A percentile compares a stretch with the other conserved stretches of the same genome.
Conservation (phyloP, 1,140 invertebrate genomes). For the Drosophila truncata region DNA sequence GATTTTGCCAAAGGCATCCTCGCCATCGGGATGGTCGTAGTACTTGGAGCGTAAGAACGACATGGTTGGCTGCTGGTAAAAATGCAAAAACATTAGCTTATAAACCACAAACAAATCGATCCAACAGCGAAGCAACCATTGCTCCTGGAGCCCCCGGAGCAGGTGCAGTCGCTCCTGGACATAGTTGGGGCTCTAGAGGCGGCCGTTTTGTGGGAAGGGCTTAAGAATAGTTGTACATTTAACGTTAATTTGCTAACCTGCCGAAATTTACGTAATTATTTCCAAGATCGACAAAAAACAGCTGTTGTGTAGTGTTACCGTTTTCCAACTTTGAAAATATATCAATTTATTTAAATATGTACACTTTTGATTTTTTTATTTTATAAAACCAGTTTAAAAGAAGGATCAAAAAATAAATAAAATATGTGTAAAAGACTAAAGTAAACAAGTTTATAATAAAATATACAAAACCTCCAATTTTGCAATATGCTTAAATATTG, state of each 20-base stretch:
- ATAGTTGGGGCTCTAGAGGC: too few relatives aligned
- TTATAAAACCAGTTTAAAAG: not conserved
- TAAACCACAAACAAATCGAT: slow-evolving; percentile 3
- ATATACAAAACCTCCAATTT: too few relatives aligned
- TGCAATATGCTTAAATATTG: not conserved
- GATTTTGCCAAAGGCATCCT: slow-evolving; percentile 88
- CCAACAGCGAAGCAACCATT: too few relatives aligned
- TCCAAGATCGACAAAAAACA: slow-evolving; percentile 57
- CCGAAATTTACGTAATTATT: slow-evolving; percentile 80
- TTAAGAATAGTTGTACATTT: slow-evolving; percentile 13
- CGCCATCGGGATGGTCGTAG: slow-evolving; percentile 90
- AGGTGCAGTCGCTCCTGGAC: not conserved
- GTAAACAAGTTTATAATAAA: not conserved
- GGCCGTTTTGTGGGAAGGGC: fast-evolving
- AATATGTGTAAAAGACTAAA: not conserved
- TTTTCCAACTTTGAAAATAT: not conserved
- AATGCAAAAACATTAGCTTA: slow-evolving; percentile 20
- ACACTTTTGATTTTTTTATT: not conserved
- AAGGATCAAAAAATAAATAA: too few relatives aligned
- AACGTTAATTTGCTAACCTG: slow-evolving; percentile 70
- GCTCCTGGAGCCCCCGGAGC: not conserved
- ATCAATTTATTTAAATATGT: not conserved
- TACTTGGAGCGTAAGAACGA: slow-evolving; percentile 86
- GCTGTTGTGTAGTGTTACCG: slow-evolving; percentile 42
- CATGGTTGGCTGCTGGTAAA: slow-evolving; percentile 58